Evolutionary conservation across 2,888 invertebrate species (phyloP).

Genomic region (Pyrocoelia pectoralis): DNA sequence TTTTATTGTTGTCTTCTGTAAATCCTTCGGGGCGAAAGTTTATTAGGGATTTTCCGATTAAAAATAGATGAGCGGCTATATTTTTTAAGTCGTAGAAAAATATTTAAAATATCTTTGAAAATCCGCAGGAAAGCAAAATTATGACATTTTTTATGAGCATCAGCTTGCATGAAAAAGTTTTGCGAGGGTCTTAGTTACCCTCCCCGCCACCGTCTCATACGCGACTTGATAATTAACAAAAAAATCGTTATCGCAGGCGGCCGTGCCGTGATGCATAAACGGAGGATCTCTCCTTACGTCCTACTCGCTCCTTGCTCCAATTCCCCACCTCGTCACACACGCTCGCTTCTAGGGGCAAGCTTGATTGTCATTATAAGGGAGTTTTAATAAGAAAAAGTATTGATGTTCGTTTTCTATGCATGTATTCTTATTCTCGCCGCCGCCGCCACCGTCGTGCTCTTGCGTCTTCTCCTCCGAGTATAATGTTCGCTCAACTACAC

Average conservation of each 20-base stretch:
- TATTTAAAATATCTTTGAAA: constrained; percentile 5
- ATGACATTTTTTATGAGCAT: constrained; percentile 40
- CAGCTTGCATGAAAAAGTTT: constrained; percentile 43
- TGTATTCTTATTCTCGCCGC: constrained; percentile 58
- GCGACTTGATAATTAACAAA: constrained; percentile 63
- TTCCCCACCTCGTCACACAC: constrained; percentile 44
- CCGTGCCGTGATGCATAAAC: constrained; percentile 59
- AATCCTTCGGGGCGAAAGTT: neutral
- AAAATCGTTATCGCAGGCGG: constrained; percentile 62
- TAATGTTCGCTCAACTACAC: constrained; percentile 36
- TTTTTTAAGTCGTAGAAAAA: constrained; percentile 6
- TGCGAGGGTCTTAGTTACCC: constrained; percentile 41
- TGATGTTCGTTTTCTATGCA: constrained; percentile 61
- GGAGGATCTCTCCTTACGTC: constrained; percentile 54
- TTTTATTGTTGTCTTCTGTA: neutral
- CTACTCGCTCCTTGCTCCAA: constrained; percentile 37
- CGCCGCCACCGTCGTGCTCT: constrained; percentile 41
- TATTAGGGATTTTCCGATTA: constrained; percentile 11
- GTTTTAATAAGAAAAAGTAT: constrained; percentile 61
- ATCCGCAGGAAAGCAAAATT: constrained; percentile 28
- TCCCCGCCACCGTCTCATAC: constrained; percentile 51
- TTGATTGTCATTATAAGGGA: constrained; percentile 61
- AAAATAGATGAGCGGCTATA: neutral
- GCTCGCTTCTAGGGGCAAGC: constrained; percentile 52
- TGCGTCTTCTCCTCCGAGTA: constrained; percentile 39